Base-by-base conservation (phyloP, 92 coral and sea anemone species). In the Muricea muricata region DNA sequence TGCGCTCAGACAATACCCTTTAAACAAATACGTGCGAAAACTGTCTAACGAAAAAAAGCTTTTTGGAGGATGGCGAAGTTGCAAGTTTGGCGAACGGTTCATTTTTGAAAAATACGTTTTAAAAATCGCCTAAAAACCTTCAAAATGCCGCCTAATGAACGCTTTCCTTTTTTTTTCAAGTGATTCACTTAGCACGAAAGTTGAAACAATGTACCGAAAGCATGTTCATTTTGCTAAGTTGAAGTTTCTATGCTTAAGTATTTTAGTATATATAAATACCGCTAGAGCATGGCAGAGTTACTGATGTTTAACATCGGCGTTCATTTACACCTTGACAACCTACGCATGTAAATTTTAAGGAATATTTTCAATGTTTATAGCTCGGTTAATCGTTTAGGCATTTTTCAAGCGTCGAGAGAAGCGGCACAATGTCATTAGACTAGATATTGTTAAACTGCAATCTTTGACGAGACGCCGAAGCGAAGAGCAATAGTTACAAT, bases 311-410 rank as follows among this genome's bases (percentile, higher is more conserved):
- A 6, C 2, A 63, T 63, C 37, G 11, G 6, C 15, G 18, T 39
- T 35, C 70, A 63, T 63, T 63, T 63, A 63, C 70, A 63, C 35
- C 70, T 28, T 63, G 13, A 30, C 70, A 30, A 30, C 37, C 35
- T 25, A 26, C 70, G 35, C 35, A 15, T 0, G 37, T n/a, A 26
- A 63, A 32, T 63, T 0, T 17, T 2, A 18, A 6, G 12, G 18
- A 32, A 63, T 1, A 30, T 7, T 14, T 11, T 63, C 12, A 12
- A 63, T 26, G 15, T 63, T 30, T 52, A 52, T 52, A 10, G 60
- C 15, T 52, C 4, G 0, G 5, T 20, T 52, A 52, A 52, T 52
- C 60, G 60, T 52, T 52, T 52, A 13, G 8, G 18, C 60, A 52
- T 52, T 52, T 52, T 52, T 52, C 26, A 18, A 52, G 26, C 60